Percentiles rank a stretch among this genome's conserved stretches.
Evolutionary conservation across 1,140 invertebrate genomes (phyloP).

Genomic region (Aphidius gifuensis): DNA sequence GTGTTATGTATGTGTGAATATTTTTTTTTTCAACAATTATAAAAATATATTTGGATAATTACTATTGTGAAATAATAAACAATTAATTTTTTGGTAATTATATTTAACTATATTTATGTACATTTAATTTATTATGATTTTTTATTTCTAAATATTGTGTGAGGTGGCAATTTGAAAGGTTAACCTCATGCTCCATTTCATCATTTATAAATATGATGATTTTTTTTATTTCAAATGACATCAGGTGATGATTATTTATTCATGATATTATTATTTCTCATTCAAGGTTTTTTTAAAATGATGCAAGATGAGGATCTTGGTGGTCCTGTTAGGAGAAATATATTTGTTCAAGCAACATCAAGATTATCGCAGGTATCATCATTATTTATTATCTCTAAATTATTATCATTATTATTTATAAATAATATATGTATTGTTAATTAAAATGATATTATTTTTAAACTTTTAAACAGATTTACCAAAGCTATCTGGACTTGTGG

Average conservation of each 20-base stretch:
- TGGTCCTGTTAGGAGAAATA: slow-evolving; percentile 42
- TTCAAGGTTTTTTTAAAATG: slow-evolving; percentile 41
- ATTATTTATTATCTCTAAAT: slow-evolving; percentile 1
- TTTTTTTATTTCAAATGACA: neutral
- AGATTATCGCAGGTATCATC: slow-evolving; percentile 49
- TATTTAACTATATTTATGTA: no score
- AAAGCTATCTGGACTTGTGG: slow-evolving; percentile 51
- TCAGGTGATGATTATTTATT: no score
- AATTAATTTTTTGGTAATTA: neutral
- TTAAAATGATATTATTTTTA: slow-evolving; percentile 10
- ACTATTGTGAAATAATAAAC: neutral
- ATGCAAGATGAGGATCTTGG: slow-evolving; percentile 56
- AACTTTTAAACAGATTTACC: slow-evolving; percentile 44
- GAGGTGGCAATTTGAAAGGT: neutral
- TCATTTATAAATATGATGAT: neutral
- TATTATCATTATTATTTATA: neutral
- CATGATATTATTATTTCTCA: neutral
- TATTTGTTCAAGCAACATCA: slow-evolving; percentile 42
- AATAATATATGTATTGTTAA: neutral
- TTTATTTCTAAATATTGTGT: neutral
- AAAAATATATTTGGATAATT: neutral
- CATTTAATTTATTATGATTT: no score
- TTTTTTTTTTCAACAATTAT: neutral
- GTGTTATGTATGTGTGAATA: slow-evolving; percentile 13
- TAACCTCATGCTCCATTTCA: neutral